Percentiles rank a stretch among this genome's conserved stretches.
phyloP scores from a whole-genome alignment of 2,888 invertebrate species.

The Leucophora obtusa region DNA sequence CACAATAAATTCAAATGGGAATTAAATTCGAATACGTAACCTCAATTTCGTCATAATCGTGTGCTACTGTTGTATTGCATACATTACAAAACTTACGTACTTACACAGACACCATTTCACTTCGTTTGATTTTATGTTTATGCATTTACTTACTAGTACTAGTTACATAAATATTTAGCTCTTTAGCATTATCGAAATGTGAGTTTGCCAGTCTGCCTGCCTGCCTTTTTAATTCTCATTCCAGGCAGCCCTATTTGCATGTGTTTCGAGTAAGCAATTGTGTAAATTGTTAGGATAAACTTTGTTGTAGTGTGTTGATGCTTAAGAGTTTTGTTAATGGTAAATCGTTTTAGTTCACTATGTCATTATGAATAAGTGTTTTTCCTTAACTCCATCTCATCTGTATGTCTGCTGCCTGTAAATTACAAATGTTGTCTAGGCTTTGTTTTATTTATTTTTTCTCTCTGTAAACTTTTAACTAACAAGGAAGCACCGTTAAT shows the following conservation, averaged over 20 bases:
- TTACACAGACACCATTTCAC: constrained; percentile 12
- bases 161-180: constrained; percentile 23
- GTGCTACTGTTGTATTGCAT: no score
- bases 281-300: constrained; percentile 67
- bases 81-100: neutral
- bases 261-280: constrained; percentile 38
- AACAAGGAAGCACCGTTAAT: no score
- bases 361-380: constrained; percentile 68
- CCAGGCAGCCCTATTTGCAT: neutral
- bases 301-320: constrained; percentile 66
- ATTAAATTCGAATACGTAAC: neutral
- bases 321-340: constrained; percentile 67
- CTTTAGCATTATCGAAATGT: neutral
- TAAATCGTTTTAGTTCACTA: constrained; percentile 70
- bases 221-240: constrained; percentile 8
- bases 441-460: neutral
- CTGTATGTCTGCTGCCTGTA: neutral
- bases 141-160: constrained; percentile 9
- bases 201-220: neutral
- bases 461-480: neutral
- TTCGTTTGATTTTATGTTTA: constrained; percentile 19
- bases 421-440: constrained; percentile 3
- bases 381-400: constrained; percentile 38
- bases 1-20: no score
- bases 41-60: neutral